Conservation (phyloP, 1,140 invertebrate genomes). For the Adoxophyes honmai region DNA sequence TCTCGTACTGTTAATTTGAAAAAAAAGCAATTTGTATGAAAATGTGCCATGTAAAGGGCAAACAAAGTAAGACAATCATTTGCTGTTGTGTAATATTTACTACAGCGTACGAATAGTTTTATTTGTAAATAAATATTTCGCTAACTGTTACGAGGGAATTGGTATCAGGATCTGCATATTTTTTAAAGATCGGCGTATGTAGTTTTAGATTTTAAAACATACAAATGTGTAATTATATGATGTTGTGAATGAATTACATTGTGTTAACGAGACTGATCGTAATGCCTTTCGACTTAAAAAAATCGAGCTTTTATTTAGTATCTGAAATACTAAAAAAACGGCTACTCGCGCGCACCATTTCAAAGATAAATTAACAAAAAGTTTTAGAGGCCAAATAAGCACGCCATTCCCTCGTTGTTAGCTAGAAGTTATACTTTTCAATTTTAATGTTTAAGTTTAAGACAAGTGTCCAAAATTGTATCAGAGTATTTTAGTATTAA, state of each 20-base stretch:
- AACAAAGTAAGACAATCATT: slow-evolving; percentile 21
- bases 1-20: slow-evolving; percentile 15
- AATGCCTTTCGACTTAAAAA: too few species aligned
- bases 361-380: too few species aligned
- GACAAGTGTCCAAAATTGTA: background rate
- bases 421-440: background rate
- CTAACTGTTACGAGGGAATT: background rate
- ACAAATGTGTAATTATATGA: background rate
- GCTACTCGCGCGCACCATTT: too few species aligned
- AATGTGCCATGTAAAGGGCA: slow-evolving; percentile 60
- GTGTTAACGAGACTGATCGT: too few species aligned
- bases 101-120: background rate
- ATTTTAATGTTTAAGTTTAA: background rate
- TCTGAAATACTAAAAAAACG: too few species aligned
- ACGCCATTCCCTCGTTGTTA: background rate
- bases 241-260: background rate
- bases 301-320: too few species aligned
- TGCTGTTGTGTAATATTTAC: slow-evolving; percentile 12
- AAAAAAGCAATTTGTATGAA: slow-evolving; percentile 16
- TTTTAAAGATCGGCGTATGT: background rate
- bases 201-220: background rate
- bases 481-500: slow-evolving; percentile 9
- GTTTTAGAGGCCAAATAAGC: too few species aligned
- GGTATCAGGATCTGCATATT: background rate
- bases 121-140: slow-evolving; percentile 11